Evolutionary conservation across 2,113 vertebrate genomes (phyloP), one percentile per base, ranked within the genome.

Genomic region (Hippocampus guttulatus): DNA sequence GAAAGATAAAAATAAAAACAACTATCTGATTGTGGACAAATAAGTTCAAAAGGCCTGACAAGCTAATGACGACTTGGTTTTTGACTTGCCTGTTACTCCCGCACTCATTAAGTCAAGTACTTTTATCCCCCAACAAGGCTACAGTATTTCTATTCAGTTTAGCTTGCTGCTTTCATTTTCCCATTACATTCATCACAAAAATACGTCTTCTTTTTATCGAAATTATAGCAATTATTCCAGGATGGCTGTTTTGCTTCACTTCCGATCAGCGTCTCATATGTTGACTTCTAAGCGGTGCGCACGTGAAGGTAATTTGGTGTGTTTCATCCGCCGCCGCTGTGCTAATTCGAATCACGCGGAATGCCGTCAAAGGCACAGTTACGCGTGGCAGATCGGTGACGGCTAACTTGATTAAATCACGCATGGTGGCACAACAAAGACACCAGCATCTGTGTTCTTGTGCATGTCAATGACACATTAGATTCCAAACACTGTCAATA

Each of bases 181-280:
- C 10, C 23, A 27, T 4, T 62, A 63, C 77, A 84, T 86, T 84
- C 57, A 84, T 87, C 84, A 54, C 43, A 78, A 70, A 81, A 71
- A 74, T 66, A 74, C 16, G 16, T 33, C 57, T 77, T 38, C 5
- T 38, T 38, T 84, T 74, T 41, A 70, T 18, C 60, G 70, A 70
- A 81, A 78, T 86, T 79, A 81, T 71, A 45, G 30, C 62, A 61
- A 77, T 77, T 74, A 78, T 76, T 43, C 21, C 9, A 55, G 68
- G 70, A 69, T 60, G 57, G 69, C 67, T 67, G 64, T 55, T 57
- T 72, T 27, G 14, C n/a, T 63, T 75, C 71, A 78, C 1, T 74
- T 80, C 70, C n/a, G 20, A 79, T 84, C 79, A 80, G 43, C 63
- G 0, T 75, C 71, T 78, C n/a, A 64, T 75, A 12, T 18, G 40